A percentile compares a stretch with the other conserved stretches of the same genome.
Evolutionary conservation across 2,113 vertebrate genomes (phyloP).

Genomic region (Hippocampus abdominalis): DNA sequence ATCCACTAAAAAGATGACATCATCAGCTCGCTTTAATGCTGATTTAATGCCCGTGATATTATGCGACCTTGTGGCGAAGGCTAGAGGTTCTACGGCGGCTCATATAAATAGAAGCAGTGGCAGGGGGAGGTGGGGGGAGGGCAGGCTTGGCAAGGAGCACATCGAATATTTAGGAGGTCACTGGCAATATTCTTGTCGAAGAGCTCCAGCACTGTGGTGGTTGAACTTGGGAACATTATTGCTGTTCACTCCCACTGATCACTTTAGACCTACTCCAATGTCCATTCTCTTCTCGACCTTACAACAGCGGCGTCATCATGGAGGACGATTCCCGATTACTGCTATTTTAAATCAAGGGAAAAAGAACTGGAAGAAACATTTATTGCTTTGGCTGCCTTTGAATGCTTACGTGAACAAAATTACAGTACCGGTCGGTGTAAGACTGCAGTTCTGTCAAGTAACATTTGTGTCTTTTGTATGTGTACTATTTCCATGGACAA

Average conservation of each 20-base stretch:
- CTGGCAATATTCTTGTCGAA: neutral
- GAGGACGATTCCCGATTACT: neutral
- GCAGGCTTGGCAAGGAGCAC: conserved; percentile 3
- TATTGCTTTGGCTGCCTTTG: neutral
- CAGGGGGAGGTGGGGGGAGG: neutral
- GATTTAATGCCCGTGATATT: conserved; percentile 1
- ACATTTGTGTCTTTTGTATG: neutral
- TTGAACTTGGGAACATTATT: neutral
- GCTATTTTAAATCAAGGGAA: neutral
- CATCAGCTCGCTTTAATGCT: neutral
- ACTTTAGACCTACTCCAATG: neutral
- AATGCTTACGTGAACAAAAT: neutral
- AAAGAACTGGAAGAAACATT: neutral
- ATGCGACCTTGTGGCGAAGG: conserved; percentile 3
- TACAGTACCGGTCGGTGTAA: neutral
- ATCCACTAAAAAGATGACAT: neutral
- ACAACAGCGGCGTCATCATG: neutral
- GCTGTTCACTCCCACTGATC: conserved; percentile 3
- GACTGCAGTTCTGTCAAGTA: neutral
- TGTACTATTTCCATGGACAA: neutral
- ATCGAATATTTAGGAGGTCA: conserved; percentile 6
- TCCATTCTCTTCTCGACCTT: neutral
- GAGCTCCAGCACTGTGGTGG: conserved; percentile 1
- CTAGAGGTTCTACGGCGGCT: conserved; percentile 1
- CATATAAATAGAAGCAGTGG: conserved; percentile 5